phyloP scores from a whole-genome alignment of 2,113 vertebrate genomes.

The Leptocoma aspasia region DNA sequence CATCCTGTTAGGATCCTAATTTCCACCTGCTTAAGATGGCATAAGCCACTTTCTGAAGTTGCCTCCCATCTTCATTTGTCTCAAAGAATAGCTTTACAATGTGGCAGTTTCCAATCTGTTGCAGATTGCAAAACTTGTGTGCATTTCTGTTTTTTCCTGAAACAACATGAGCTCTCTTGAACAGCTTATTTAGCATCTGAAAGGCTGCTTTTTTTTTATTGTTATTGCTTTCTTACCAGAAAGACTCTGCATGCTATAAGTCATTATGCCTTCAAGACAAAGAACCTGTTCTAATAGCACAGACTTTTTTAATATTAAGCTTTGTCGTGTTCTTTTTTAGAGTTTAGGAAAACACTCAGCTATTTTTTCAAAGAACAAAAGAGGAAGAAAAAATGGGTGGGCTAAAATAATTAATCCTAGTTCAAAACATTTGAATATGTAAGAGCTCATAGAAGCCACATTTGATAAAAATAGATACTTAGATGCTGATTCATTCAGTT shows the following conservation, averaged over 20 bases:
- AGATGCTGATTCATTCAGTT: neutral
- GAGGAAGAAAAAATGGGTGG: neutral
- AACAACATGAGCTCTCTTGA: neutral
- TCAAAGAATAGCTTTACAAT: neutral
- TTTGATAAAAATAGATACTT: neutral
- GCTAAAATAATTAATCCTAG: neutral
- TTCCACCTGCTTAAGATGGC: neutral
- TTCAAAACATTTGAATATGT: neutral
- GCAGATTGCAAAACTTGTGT: neutral
- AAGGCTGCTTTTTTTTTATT: neutral
- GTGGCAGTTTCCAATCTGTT: neutral
- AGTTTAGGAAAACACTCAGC: neutral
- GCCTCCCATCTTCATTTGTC: neutral
- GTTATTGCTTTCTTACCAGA: neutral
- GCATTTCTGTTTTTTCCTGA: neutral
- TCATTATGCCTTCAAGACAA: neutral
- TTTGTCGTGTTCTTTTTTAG: neutral
- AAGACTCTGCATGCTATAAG: neutral
- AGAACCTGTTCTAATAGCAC: neutral
- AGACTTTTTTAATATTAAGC: neutral
- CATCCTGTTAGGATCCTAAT: neutral
- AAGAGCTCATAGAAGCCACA: neutral
- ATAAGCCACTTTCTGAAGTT: neutral
- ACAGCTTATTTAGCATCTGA: neutral
- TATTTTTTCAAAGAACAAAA: conserved; percentile 17